A percentile compares a stretch with the other conserved stretches of the same genome.
Evolutionary conservation across 2,888 invertebrate genomes (phyloP).

Genomic region (Nemoura dubitans): DNA sequence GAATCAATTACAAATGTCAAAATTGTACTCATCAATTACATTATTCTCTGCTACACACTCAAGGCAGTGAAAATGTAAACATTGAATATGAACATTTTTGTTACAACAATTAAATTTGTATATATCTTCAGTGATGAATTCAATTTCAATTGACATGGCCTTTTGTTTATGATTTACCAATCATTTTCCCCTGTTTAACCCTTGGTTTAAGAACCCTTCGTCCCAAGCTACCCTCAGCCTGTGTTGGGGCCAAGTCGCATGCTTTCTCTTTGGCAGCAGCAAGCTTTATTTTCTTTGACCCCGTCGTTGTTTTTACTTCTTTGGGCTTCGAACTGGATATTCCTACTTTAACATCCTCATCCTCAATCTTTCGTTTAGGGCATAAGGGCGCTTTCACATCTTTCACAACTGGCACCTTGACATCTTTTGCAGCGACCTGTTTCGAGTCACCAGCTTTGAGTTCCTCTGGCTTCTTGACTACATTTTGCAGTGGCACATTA

Average conservation of each 20-base stretch:
- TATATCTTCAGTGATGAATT: background rate
- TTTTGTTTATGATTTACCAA: background rate
- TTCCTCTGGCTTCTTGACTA: background rate
- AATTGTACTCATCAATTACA: too few species aligned
- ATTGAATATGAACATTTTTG: too few species aligned
- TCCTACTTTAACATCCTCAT: background rate
- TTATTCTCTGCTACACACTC: too few species aligned
- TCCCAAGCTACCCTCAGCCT: background rate
- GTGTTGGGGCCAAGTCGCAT: background rate
- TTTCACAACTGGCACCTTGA: too few species aligned
- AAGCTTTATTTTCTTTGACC: background rate
- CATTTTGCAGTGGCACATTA: background rate
- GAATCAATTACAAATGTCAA: too few species aligned
- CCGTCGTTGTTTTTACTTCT: background rate
- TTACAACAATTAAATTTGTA: background rate
- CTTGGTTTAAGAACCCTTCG: conserved; percentile 13
- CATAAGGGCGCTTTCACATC: background rate
- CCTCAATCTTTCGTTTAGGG: background rate
- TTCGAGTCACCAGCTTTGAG: conserved; percentile 8
- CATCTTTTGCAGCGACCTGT: background rate
- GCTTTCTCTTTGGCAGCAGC: background rate
- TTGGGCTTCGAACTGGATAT: background rate
- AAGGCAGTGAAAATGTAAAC: too few species aligned
- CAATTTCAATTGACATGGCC: background rate
- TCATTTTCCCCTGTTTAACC: background rate